phyloP scores from a whole-genome alignment of 2,113 vertebrate genomes.

The Camelus bactrianus region DNA sequence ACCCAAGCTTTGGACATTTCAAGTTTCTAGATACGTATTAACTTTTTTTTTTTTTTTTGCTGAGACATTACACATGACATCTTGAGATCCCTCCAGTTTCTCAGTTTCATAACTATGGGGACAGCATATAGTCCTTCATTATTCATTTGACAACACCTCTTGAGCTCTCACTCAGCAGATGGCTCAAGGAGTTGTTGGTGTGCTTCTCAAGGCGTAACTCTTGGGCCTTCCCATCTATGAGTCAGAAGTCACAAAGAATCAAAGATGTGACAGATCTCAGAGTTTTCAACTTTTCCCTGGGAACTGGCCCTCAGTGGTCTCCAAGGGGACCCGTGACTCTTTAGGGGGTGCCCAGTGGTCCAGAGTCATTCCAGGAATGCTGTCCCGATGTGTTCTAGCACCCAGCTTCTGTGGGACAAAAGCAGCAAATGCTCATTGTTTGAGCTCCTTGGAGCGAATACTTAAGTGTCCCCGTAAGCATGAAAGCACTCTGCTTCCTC shows the following conservation, averaged over 20 bases:
- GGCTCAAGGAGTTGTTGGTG: accelerated
- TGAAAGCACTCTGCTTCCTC: conserved; percentile 70
- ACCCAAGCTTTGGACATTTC: not conserved
- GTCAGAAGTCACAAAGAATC: not conserved
- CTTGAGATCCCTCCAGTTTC: not conserved
- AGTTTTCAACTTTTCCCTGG: not conserved
- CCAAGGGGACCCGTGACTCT: not conserved
- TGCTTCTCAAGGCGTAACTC: not conserved
- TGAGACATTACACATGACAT: not conserved
- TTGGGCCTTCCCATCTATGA: not conserved
- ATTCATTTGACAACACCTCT: not conserved
- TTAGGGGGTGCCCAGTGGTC: not conserved
- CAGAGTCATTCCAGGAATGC: not conserved
- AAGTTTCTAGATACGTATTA: not conserved
- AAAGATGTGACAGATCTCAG: not conserved
- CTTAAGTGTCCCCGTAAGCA: conserved; percentile 69
- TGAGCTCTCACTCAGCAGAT: accelerated
- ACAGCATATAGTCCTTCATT: too few relatives aligned
- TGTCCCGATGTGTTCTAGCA: not conserved
- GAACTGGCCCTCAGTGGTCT: not conserved
- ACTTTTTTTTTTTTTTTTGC: not conserved
- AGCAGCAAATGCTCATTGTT: conserved; percentile 14
- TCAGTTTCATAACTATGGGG: not conserved
- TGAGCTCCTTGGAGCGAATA: conserved; percentile 59
- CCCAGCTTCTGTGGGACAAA: not conserved